Base-by-base conservation (phyloP, 53 echinoderm and acorn worm genomes). In the Stichopus horrens region DNA sequence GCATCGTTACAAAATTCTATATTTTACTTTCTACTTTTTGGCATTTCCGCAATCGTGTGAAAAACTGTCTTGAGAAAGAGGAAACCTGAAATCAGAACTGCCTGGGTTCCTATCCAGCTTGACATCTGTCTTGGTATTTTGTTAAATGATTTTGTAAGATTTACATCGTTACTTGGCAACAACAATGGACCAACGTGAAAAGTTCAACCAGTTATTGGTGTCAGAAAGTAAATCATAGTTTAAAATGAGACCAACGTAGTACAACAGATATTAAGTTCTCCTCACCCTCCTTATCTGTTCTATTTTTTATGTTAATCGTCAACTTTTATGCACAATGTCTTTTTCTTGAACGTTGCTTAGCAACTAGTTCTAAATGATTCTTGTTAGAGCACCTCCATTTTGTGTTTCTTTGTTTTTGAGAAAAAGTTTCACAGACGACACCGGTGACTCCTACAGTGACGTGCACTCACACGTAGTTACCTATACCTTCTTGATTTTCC, bases 141-240 rank as follows among this genome's bases (percentile, higher is more conserved):
- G 37, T 37, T 37, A 37, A 37, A 2, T 37, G 37, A 37, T 37
- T 37, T 37, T 37, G 37, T 71, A 18, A 18, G 8, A 71, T 16
- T 71, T 71, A 18, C 18, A 18, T 13, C 71, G 71, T 71, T n/a
- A 71, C 71, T 71, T 71, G 71, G 71, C 71, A 71, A 71, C 71
- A 18, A 71, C 6, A 19, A 71, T 71, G 19, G 14, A 71, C 18
- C 18, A 18, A 37, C 37, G 37, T 37, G 37, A 13, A 13, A 71
- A 18, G 1, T 71, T 71, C 19, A 4, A 18, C 6, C 18, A 71
- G 19, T 71, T 71, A 71, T 6, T 11, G 63, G 11, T 13, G 14
- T 13, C 16, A n/a, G n/a, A 18, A 18, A 71, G 71, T 20, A 18
- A 18, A 71, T 71, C 71, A 5, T 71, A 19, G 4, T 7, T 20